Percentiles rank a stretch among this genome's conserved stretches.
Conservation (phyloP, 2,113 vertebrate genomes). For the Malaclemys terrapin region DNA sequence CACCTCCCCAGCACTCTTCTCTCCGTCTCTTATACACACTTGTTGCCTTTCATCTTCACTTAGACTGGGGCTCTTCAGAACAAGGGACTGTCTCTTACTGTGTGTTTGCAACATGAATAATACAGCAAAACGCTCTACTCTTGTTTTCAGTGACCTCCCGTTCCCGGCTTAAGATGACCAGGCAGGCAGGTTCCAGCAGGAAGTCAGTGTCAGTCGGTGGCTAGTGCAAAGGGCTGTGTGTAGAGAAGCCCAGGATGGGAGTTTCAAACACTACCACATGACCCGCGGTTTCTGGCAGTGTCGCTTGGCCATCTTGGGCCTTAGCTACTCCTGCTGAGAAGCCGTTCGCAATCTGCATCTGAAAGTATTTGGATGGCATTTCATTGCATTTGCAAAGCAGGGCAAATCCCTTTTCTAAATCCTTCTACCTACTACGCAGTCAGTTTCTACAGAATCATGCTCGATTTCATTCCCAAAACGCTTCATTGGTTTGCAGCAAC, state of each 20-base stretch:
- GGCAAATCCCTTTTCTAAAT: background rate
- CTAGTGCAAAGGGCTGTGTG: background rate
- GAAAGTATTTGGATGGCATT: background rate
- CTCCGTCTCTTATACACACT: background rate
- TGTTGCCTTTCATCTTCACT: background rate
- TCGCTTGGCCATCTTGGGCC: background rate
- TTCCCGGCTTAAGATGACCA: background rate
- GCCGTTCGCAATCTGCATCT: background rate
- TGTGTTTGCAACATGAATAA: background rate
- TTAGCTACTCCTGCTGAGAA: background rate
- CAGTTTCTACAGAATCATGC: background rate
- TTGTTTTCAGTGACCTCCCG: background rate
- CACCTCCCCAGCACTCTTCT: background rate
- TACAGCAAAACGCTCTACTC: background rate
- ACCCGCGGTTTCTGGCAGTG: background rate
- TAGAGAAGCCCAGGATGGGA: background rate
- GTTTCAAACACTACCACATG: background rate
- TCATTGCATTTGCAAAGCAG: background rate
- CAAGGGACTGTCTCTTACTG: background rate
- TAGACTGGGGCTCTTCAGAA: background rate
- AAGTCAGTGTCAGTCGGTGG: background rate
- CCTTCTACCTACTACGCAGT: background rate
- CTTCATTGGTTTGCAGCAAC: accelerated
- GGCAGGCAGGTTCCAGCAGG: background rate
- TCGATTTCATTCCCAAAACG: accelerated